Evolutionary conservation across 2,113 vertebrate genomes (phyloP), one percentile per base, ranked within the genome.

Genomic region (Ceratotherium simum): DNA sequence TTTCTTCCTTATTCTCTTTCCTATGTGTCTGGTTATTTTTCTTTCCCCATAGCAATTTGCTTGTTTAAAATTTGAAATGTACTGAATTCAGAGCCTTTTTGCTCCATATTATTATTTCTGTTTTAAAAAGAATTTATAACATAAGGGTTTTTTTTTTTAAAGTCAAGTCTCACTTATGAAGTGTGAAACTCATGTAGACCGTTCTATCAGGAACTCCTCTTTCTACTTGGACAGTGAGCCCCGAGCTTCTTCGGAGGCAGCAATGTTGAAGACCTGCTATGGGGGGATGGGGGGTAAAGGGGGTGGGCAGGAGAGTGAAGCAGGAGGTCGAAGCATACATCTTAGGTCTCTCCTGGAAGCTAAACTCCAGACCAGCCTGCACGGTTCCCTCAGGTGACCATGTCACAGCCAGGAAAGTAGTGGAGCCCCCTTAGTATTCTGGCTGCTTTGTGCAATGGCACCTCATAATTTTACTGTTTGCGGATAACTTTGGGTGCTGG

Each of bases 21-120:
- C 16, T 87, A 51, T 31, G 11, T 67, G 80, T 36, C 78, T 96
- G 65, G 86, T 89, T 94, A 60, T 85, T 97, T 98, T 96, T 97
- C 93, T 92, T 33, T 67, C 58, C 90, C 17, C 65, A 56, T 93
- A 91, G 65, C 48, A 51, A 64, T 95, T 96, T 91, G 39, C 36
- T 87, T 82, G 67, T 92, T 93, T 98, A 95, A 94, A 84, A 97
- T 98, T 83, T 86, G 73, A 91, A 97, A 96, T 96, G 69, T 96
- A 6, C 54, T 81, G 62, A 78, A 69, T 94, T 88, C 81, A 95
- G 86, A 86, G 84, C 4, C 25, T 5, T 92, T 95, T 54, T 42
- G 31, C 20, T 91, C 78, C 60, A 20, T n/a, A 42, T 91, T 73
- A 92, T 84, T 96, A 93, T 18, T 89, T 96, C 27, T 75, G 8